Percentiles rank a stretch among this genome's conserved stretches.
Conservation (phyloP, 2,888 invertebrate species). For the Troides helena region DNA sequence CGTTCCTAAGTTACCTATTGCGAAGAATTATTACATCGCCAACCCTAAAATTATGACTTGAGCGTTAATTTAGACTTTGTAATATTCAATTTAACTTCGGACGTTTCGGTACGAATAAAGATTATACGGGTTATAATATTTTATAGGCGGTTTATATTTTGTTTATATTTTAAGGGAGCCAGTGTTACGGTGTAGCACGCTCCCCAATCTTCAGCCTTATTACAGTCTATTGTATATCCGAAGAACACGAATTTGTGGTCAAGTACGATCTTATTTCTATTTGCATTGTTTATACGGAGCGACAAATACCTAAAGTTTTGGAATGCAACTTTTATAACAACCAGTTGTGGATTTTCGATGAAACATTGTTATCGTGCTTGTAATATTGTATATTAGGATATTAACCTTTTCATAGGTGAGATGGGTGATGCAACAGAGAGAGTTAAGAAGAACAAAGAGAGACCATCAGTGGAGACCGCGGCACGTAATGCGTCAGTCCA, state of each 20-base stretch:
- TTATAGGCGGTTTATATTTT: conserved; percentile 13
- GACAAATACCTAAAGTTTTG: no score
- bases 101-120: conserved; percentile 21
- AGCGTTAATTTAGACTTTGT: conserved; percentile 17
- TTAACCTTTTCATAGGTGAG: conserved; percentile 82
- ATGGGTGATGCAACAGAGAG: conserved; percentile 97
- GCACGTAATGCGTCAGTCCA: conserved; percentile 62
- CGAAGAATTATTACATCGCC: conserved; percentile 24
- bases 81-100: conserved; percentile 24
- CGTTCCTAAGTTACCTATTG: conserved; percentile 21
- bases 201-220: no score
- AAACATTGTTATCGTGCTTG: background rate
- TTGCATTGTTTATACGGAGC: no score
- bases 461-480: conserved; percentile 83
- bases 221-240: no score
- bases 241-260: no score
- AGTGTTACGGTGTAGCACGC: no score
- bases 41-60: conserved; percentile 23
- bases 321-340: no score
- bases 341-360: no score
- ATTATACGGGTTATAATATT: conserved; percentile 15
- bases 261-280: no score
- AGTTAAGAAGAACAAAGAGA: conserved; percentile 90
- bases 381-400: background rate
- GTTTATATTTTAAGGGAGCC: conserved; percentile 11